Evolutionary conservation across 2,888 invertebrate species (phyloP), one percentile per base, ranked within the genome.

Genomic region (Candidula unifasciata): DNA sequence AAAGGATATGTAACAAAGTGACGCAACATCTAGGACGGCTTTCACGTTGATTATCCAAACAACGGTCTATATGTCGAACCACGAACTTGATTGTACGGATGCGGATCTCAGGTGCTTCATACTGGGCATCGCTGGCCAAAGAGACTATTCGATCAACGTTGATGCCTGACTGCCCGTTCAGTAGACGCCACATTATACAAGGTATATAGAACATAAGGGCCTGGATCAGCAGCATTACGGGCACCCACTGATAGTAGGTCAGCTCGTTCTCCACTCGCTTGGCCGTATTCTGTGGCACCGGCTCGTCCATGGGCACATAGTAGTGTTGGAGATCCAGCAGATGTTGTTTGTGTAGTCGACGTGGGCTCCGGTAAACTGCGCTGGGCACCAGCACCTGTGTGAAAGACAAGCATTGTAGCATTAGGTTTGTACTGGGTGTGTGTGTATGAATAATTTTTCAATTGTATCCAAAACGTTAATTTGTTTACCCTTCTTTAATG

Each of bases 301-400:
- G 85, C 83, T 90, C 89, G 66, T 89, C 89, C 86, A 92, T 90
- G 64, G 92, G 91, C 81, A 93, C 90, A 91, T 94, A 94, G 89
- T 95, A 95, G 94, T 94, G 90, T 94, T 94, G 86, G 94, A 93
- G 76, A 94, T 94, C 94, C 94, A 94, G 90, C 94, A 94, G 87
- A 94, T 94, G 91, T 94, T 94, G 90, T 94, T 95, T 30, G 94
- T 94, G 90, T 94, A 94, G 86, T 94, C 94, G 85, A 94, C 94
- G 92, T 94, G 94, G 33, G 94, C 94, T 54, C 93, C 93, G 10
- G 94, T 94, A 90, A 94, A 94, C 88, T 94, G 93, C 44, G 85
- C 77, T 0, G 81, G 81, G 54, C 85, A 85, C 81, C 79, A 85
- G 69, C 82, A 82, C 30, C 79, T 82, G 82, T n/a, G 5, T 30